Conservation (phyloP, 2,797 vertebrate species). For the Euphonia xanthogaster region DNA sequence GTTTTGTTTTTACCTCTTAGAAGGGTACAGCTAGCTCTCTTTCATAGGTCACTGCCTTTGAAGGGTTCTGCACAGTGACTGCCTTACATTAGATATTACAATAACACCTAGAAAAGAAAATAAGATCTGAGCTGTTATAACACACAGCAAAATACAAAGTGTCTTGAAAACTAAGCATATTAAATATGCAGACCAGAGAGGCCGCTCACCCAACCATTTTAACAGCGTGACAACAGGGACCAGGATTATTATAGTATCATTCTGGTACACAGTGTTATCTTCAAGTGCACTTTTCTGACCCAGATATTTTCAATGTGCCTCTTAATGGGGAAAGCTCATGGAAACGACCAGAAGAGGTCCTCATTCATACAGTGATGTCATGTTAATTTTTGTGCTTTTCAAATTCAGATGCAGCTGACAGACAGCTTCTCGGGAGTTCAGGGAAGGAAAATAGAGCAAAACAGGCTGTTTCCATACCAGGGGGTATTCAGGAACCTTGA, state of each 20-base stretch:
- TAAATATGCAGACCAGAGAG: neutral
- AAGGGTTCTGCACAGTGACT: neutral
- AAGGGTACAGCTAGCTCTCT: neutral
- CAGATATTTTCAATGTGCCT: neutral
- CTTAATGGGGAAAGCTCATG: neutral
- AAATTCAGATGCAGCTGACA: neutral
- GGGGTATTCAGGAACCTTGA: neutral
- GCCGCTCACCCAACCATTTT: neutral
- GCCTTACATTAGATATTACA: neutral
- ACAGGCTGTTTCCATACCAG: neutral
- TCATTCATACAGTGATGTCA: slow-evolving; percentile 45
- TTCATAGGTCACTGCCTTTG: neutral
- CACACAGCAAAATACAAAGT: neutral
- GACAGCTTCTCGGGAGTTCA: neutral
- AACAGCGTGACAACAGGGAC: neutral
- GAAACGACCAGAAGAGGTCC: slow-evolving; percentile 64
- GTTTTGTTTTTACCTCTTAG: neutral
- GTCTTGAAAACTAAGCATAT: neutral
- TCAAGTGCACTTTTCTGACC: slow-evolving; percentile 8
- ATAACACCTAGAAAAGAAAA: neutral
- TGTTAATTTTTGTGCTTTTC: neutral
- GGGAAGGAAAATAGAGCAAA: neutral
- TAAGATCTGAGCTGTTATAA: neutral
- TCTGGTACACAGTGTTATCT: neutral
- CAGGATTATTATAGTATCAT: neutral